Percentiles rank a stretch among this genome's conserved stretches.
phyloP scores from a whole-genome alignment of 2,888 invertebrate genomes.

The Hyposoter dolosus region DNA sequence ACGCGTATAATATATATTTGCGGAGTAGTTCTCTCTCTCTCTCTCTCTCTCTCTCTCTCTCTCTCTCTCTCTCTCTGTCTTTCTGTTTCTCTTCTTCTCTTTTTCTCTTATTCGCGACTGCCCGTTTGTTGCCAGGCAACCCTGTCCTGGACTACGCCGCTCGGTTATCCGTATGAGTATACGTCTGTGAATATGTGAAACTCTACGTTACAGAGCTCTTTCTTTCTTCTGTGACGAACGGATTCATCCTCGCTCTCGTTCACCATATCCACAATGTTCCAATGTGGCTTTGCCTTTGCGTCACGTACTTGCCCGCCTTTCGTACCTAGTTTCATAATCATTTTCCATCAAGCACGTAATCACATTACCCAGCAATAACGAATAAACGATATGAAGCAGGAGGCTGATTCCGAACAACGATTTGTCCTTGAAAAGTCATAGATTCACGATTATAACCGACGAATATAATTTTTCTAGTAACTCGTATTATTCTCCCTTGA shows the following conservation, averaged over 20 bases:
- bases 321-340: constrained; percentile 42
- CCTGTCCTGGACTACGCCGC: constrained; percentile 58
- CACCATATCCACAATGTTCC: constrained; percentile 52
- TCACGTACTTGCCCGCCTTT: constrained; percentile 1
- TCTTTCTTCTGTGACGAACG: constrained; percentile 60
- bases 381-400: neutral
- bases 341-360: constrained; percentile 36
- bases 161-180: constrained; percentile 42
- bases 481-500: neutral
- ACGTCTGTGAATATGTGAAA: constrained; percentile 36
- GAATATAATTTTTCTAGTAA: neutral
- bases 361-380: constrained; percentile 40
- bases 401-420: neutral
- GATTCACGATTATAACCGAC: neutral
- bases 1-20: constrained; percentile 71
- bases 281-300: constrained; percentile 44
- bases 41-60: constrained; percentile 30
- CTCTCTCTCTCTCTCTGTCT: constrained; percentile 15
- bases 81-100: neutral
- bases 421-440: constrained; percentile 14
- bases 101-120: constrained; percentile 51
- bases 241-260: constrained; percentile 58
- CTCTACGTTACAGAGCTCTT: constrained; percentile 55
- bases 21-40: constrained; percentile 37
- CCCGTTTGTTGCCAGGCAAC: constrained; percentile 83